Percentiles rank a stretch among this genome's conserved stretches.
Evolutionary conservation across 2,113 vertebrate genomes (phyloP).

Genomic region (Scortum barcoo): DNA sequence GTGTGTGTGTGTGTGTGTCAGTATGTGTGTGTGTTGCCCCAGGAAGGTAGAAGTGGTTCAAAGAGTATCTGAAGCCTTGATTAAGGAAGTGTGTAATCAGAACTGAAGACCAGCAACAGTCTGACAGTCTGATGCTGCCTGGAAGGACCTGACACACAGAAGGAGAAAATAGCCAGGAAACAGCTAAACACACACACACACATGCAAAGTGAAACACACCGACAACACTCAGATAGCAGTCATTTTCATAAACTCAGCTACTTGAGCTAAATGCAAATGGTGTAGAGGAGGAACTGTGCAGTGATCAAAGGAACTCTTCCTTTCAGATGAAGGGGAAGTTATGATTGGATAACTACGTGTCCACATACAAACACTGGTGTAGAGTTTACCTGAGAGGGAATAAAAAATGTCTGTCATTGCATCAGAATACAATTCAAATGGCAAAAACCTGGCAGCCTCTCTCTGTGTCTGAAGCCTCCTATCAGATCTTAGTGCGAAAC

Average conservation of each 20-base stretch:
- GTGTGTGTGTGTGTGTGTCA: background rate
- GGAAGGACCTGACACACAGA: slow-evolving; percentile 38
- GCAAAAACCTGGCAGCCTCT: background rate
- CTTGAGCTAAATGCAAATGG: slow-evolving; percentile 12
- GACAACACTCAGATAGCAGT: slow-evolving; percentile 1
- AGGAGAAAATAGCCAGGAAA: slow-evolving; percentile 35
- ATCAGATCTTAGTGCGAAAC: background rate
- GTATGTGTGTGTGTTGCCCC: slow-evolving; percentile 7
- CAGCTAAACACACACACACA: slow-evolving; percentile 13
- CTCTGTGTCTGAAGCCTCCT: background rate
- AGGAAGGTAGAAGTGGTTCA: slow-evolving; percentile 52
- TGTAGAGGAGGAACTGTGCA: background rate
- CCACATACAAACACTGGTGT: background rate
- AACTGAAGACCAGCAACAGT: slow-evolving; percentile 60
- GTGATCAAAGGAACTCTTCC: slow-evolving; percentile 19
- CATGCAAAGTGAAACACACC: background rate
- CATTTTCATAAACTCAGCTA: slow-evolving; percentile 5
- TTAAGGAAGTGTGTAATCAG: slow-evolving; percentile 63
- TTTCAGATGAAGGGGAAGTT: background rate
- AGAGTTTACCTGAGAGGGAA: background rate
- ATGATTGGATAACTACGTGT: background rate
- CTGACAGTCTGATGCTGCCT: slow-evolving; percentile 50
- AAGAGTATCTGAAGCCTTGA: slow-evolving; percentile 54
- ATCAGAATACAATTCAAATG: background rate
- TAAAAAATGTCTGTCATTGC: background rate